Evolutionary conservation across 2,888 invertebrate species (phyloP), one percentile per base, ranked within the genome.

Genomic region (Plemyria rubiginata): DNA sequence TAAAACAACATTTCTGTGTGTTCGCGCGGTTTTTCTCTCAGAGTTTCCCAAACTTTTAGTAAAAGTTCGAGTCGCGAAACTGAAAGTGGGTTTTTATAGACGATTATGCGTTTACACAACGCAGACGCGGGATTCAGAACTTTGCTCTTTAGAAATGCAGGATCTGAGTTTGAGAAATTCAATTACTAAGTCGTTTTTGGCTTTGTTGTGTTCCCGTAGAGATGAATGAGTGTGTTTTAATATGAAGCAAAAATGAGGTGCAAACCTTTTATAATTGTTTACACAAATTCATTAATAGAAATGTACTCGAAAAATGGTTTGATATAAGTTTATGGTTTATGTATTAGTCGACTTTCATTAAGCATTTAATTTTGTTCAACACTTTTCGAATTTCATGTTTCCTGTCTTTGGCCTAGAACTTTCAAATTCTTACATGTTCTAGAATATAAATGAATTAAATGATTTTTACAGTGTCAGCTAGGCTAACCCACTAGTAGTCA

Each of bases 1-100:
- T 83, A 86, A 83, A 86, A 84, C 78, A 84, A 85, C 81, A 84
- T 84, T 79, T 78, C 74, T 66, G 70, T 70, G 72, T 66, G 72
- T 78, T 72, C 61, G 67, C 71, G 70, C 70, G 70, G 68, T 70
- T 75, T 72, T 73, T 68, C 68, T 69, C 66, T 57, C 59, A 58
- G 61, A 71, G 70, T 64, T 69, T 57, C 60, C 57, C 45, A 62
- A 67, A 74, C 59, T 70, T n/a, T 67, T 40, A 13, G 36, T 52
- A 32, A 70, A 71, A 64, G 68, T 68, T 54, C 46, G 46, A 56
- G 68, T 67, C 66, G 62, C 59, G 62, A 62, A 69, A 70, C 70
- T 68, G 69, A 65, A 65, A 70, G 70, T 62, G 67, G 68, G 67
- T 73, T 77, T 73, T 74, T 74, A 71, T 71, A 74, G 72, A 70